Base-by-base conservation (phyloP, 1,140 invertebrate species). In the Nasonia longicornis region DNA sequence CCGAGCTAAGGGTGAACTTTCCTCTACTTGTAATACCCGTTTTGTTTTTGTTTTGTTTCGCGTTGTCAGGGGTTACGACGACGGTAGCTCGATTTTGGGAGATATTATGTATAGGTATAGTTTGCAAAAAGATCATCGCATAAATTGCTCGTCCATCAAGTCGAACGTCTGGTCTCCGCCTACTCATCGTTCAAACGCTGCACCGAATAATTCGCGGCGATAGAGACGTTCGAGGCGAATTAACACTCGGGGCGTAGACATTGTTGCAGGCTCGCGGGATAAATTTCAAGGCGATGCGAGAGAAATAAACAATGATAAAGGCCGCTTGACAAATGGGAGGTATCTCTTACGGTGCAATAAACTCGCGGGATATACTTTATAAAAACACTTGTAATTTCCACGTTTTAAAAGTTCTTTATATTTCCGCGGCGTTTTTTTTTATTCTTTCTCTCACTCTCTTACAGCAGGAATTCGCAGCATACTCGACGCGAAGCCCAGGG, bases 141-240 rank as follows among this genome's bases (percentile, higher is more conserved):
- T n/a, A 58, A 58, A 58, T 58, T 1, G 16, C 52, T 58, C 52
- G 20, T 20, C 16, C 48, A 52, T 16, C 48, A 52, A 52, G 48
- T 16, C 16, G 11, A 52, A 52, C 48, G 48, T 14, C 48, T 52
- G 48, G 48, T 52, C 20, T 58, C 52, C 52, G 52, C 52, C 52
- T 20, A 6, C 20, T n/a, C 58, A 22, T 35, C 22, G 29, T 29
- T 63, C 72, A 12, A 75, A 38, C 11, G n/a, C 26, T 26, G 26
- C 73, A 76, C 64, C 38, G 64, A 58, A 11, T 26, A 26, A 38
- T 26, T 42, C 38, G 14, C 11, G 69, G 20, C 45, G 69, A 72
- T 72, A 79, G 35, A 79, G 69, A 79, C 77, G 52, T 79, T 64
- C 69, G 67, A 29, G 16, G 26, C 29, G 67, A 58, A 72, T 79